Base-by-base conservation (phyloP, 2,113 vertebrate species). In the Sisor rabdophorus region DNA sequence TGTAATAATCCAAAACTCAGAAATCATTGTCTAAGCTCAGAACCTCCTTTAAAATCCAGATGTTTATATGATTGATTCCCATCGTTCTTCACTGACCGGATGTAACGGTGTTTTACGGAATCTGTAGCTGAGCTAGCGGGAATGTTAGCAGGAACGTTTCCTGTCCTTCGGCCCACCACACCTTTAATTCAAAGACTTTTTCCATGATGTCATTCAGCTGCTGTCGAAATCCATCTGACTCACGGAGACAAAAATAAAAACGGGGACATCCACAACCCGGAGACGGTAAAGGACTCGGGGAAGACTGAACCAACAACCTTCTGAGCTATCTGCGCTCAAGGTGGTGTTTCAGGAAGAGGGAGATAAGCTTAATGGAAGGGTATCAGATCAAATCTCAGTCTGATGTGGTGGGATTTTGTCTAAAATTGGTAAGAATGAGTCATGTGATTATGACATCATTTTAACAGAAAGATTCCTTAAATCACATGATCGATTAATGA, bases 161-260 rank as follows among this genome's bases (percentile, higher is more conserved):
- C 65, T 50, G 65, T 11, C 26, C 65, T 10, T 68, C 16, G 7
- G 19, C 28, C 24, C 44, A 28, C 47, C 47, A 19, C 44, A 67
- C 64, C 64, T 67, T 64, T 48, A 16, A 50, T 0, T 22, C 5
- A 50, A 67, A 50, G 16, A 1, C 65, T 68, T 68, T 19, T 50
- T 50, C 47, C 40, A 68, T 52, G 15, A 68, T 16, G 11, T 68
- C 65, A 68, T 26, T 67, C 64, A 48, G 32, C 40, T 47, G 20
- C 36, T 7, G 10, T 19, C 11, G 19, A 19, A 52, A 50, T 20
- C 10, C 22, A 50, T 50, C 40, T 24, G 40, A 47, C 24, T 68
- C 16, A 28, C 22, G 20, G 47, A 9, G 19, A 5, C 47, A 22
- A 67, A 48, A 0, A 15, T 47, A 2, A 48, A 22, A 24, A 48